Evolutionary conservation across 2,888 invertebrate genomes (phyloP).

Genomic region (Sycophila texana): DNA sequence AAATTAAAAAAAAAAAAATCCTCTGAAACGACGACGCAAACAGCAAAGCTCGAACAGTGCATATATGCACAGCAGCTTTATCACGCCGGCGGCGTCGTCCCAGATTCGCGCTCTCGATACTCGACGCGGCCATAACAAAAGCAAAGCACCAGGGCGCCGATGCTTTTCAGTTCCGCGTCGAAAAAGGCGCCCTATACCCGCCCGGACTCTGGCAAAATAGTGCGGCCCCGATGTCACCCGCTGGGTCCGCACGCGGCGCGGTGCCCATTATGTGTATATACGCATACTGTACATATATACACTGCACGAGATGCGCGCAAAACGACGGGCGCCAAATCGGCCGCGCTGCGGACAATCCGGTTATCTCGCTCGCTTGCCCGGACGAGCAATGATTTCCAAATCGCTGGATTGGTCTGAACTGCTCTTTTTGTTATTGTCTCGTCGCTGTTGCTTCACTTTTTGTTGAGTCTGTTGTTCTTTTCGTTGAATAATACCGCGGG

Average conservation of each 20-base stretch:
- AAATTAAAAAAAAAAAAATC: too few species aligned
- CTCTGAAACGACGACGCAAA: too few species aligned
- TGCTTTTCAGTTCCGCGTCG: slow-evolving; percentile 54
- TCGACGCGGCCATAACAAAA: slow-evolving; percentile 6
- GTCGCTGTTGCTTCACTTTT: not conserved
- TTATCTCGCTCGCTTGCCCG: not conserved
- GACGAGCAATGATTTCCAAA: slow-evolving; percentile 6
- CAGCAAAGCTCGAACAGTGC: too few species aligned
- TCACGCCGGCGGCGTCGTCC: slow-evolving; percentile 27
- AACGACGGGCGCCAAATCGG: not conserved
- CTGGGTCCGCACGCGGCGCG: slow-evolving; percentile 46
- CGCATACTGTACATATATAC: not conserved
- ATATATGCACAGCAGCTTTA: not conserved
- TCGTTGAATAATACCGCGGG: too few species aligned
- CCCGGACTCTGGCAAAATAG: slow-evolving; percentile 61
- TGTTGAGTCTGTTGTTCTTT: too few species aligned
- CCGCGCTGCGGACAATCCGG: not conserved
- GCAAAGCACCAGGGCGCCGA: slow-evolving; percentile 24
- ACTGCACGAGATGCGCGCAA: not conserved
- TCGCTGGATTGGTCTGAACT: not conserved
- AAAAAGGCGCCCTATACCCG: slow-evolving; percentile 46
- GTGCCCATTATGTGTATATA: not conserved
- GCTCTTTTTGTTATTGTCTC: not conserved
- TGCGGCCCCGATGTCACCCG: slow-evolving; percentile 62
- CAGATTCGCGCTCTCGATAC: slow-evolving; percentile 31